These are phyloP conservation scores for Conger conger DNA, from an alignment of 2,113 vertebrate genomes.

Conservation along the genomic window DNA sequence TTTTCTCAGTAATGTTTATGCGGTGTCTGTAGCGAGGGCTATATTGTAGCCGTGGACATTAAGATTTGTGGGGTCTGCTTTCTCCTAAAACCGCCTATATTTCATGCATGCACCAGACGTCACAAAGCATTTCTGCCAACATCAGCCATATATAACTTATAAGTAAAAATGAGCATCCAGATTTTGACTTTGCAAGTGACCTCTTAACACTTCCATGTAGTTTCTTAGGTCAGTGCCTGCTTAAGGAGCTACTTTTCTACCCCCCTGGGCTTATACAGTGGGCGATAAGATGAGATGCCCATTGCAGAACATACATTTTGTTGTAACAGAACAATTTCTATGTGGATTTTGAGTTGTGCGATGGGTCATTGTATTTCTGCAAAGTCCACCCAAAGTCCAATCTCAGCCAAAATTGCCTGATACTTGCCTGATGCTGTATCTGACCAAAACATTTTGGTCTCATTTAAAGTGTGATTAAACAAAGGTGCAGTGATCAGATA, in stretches of 20 bases:
- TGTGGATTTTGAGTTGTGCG: too few species aligned
- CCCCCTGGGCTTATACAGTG: too few species aligned
- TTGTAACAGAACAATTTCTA: too few species aligned
- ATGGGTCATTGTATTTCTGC: too few species aligned
- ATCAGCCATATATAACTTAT: background rate
- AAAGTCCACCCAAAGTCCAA: too few species aligned
- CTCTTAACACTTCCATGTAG: background rate
- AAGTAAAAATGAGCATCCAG: background rate
- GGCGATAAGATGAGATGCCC: too few species aligned
- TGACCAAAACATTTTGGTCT: too few species aligned
- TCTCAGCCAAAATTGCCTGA: too few species aligned
- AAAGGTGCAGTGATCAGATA: too few species aligned
- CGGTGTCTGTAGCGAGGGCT: background rate
- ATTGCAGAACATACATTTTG: too few species aligned
- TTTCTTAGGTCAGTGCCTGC: background rate
- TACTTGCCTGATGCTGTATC: too few species aligned
- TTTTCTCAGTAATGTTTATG: conserved; percentile 50
- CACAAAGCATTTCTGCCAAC: background rate
- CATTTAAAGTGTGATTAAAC: too few species aligned
- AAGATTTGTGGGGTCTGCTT: conserved; percentile 2
- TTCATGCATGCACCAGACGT: background rate
- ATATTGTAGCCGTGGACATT: conserved; percentile 4
- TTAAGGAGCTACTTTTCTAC: background rate
- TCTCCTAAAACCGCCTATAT: background rate
- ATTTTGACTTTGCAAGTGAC: background rate